phyloP scores from a whole-genome alignment of 2,888 invertebrate genomes.

The Plagodis pulveraria region DNA sequence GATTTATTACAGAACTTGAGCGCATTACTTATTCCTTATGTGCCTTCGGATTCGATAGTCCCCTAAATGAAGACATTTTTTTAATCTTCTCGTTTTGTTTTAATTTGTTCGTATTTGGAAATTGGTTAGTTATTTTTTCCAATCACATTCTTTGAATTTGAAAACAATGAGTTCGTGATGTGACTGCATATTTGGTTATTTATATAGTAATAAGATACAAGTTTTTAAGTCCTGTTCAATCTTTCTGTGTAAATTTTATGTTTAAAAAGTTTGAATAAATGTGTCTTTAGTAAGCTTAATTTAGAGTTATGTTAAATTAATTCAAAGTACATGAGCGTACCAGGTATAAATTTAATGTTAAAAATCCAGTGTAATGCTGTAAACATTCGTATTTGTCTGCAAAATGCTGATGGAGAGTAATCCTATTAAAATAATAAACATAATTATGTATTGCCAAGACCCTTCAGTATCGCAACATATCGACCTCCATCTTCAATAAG shows the following conservation, averaged over 20 bases:
- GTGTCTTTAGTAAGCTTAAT: not conserved
- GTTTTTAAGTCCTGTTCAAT: too few species aligned
- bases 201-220: too few species aligned
- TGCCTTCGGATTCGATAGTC: conserved; percentile 71
- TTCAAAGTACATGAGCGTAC: not conserved
- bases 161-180: conserved; percentile 35
- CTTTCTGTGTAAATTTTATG: too few species aligned
- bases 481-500: conserved; percentile 36
- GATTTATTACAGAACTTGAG: conserved; percentile 83
- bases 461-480: conserved; percentile 19
- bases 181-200: conserved; percentile 22
- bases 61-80: conserved; percentile 63
- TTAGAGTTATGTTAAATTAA: conserved; percentile 13
- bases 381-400: not conserved
- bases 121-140: conserved; percentile 34
- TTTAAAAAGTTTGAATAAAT: too few species aligned
- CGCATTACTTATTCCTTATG: conserved; percentile 83
- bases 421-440: conserved; percentile 28
- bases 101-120: conserved; percentile 37
- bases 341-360: too few species aligned
- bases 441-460: conserved; percentile 16
- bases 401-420: conserved; percentile 9
- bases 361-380: too few species aligned
- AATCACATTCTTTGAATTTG: conserved; percentile 27
- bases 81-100: conserved; percentile 45